Evolutionary conservation across 1,140 invertebrate species (phyloP).

Genomic region (Phenacoccus solenopsis): DNA sequence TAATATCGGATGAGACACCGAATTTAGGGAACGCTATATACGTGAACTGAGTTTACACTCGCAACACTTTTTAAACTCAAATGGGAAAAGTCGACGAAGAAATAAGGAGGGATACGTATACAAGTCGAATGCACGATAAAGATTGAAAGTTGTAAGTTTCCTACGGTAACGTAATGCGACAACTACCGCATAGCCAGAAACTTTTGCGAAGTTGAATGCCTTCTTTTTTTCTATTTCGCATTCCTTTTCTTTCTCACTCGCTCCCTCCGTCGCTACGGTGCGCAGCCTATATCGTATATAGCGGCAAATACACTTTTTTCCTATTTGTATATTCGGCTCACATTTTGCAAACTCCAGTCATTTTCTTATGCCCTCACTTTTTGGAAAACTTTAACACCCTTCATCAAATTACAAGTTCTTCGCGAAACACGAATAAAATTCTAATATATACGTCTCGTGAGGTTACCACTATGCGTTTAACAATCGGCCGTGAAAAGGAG

Average conservation of each 20-base stretch:
- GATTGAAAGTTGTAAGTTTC: slow-evolving; percentile 12
- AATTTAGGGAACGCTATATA: not conserved
- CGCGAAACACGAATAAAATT: slow-evolving; percentile 16
- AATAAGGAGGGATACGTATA: not conserved
- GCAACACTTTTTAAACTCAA: slow-evolving; percentile 10
- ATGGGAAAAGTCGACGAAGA: not conserved
- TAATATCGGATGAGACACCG: not conserved
- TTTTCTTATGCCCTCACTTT: slow-evolving; percentile 11
- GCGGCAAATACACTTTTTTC: not conserved
- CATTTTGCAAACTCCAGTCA: slow-evolving; percentile 11
- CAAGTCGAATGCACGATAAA: slow-evolving; percentile 8
- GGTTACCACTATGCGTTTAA: not conserved
- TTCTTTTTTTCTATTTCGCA: not conserved
- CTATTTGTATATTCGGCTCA: slow-evolving; percentile 16
- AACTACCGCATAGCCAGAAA: slow-evolving; percentile 16
- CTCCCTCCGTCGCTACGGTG: not conserved
- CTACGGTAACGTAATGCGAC: slow-evolving; percentile 10
- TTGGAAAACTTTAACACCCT: slow-evolving; percentile 14
- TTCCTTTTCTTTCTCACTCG: not conserved
- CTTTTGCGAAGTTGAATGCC: slow-evolving; percentile 3
- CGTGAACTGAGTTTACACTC: slow-evolving; percentile 13
- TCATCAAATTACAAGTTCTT: slow-evolving; percentile 13
- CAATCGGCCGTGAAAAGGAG: too few relatives aligned
- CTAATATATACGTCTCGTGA: slow-evolving; percentile 4
- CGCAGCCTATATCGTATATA: not conserved